These are phyloP conservation scores for Ecdyonurus torrentis DNA, from an alignment of 2,888 invertebrate species.

Conservation along the genomic window DNA sequence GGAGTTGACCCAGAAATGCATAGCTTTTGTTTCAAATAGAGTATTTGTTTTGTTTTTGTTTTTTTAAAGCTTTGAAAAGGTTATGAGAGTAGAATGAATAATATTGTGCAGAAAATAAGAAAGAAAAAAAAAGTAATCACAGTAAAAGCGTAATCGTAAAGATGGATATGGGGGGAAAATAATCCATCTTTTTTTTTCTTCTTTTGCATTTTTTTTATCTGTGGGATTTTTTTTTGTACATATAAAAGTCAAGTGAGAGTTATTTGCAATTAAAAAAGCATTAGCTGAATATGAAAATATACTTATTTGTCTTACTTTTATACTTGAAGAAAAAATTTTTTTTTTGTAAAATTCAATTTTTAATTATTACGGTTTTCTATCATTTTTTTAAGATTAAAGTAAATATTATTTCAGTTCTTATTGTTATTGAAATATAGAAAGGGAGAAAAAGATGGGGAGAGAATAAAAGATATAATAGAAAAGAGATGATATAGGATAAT, in stretches of 20 bases:
- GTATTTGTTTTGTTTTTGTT: too few species aligned
- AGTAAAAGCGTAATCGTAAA: conserved; percentile 2
- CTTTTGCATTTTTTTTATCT: background rate
- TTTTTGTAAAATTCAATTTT: background rate
- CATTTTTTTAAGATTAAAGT: background rate
- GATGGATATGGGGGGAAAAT: background rate
- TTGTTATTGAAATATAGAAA: too few species aligned
- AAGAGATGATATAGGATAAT: too few species aligned
- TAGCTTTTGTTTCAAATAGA: too few species aligned
- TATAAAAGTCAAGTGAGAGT: background rate
- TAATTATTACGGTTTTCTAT: background rate
- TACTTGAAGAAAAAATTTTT: background rate
- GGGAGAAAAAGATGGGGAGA: too few species aligned
- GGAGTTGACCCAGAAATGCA: background rate
- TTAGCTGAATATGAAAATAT: background rate
- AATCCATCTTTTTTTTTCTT: background rate
- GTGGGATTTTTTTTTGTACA: background rate
- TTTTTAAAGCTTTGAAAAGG: background rate
- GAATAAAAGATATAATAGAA: too few species aligned
- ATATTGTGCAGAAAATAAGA: conserved; percentile 2
- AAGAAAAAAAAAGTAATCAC: background rate
- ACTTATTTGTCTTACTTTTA: background rate
- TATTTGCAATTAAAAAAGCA: conserved; percentile 1
- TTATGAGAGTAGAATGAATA: background rate
- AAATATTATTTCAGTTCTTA: too few species aligned